A percentile compares a stretch with the other conserved stretches of the same genome.
Conservation (phyloP, 2,797 vertebrate species). For the Discoglossus pictus region DNA sequence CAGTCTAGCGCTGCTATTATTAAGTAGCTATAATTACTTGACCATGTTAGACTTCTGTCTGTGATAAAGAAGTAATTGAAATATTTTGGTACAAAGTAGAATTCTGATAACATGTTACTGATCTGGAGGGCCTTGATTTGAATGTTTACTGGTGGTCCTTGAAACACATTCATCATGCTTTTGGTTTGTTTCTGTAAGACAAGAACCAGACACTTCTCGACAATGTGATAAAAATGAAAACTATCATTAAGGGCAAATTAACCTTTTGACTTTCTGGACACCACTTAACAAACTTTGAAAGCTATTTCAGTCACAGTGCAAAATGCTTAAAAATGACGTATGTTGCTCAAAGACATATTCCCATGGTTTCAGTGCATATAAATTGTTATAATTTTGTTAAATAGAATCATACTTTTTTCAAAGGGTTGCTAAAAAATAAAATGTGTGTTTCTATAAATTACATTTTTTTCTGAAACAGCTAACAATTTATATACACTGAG, state of each 20-base stretch:
- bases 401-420: too few species aligned
- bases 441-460: too few species aligned
- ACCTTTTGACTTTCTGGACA: conserved; percentile 40
- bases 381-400: background rate
- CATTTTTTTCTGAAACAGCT: too few species aligned
- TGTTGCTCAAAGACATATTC: background rate
- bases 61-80: conserved; percentile 6
- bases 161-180: conserved; percentile 14
- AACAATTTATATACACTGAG: too few species aligned
- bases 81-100: conserved; percentile 7
- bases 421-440: too few species aligned
- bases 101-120: conserved; percentile 30
- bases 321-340: conserved; percentile 13
- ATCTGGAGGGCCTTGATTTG: conserved; percentile 18
- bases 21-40: background rate
- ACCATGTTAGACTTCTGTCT: background rate
- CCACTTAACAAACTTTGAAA: conserved; percentile 37
- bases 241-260: conserved; percentile 41
- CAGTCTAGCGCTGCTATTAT: background rate
- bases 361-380: background rate
- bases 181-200: conserved; percentile 30
- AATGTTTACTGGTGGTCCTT: conserved; percentile 34
- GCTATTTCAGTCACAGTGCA: conserved; percentile 9
- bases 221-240: conserved; percentile 42
- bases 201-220: conserved; percentile 36